phyloP scores from a whole-genome alignment of 1,140 invertebrate genomes.

The Drosophila miranda region DNA sequence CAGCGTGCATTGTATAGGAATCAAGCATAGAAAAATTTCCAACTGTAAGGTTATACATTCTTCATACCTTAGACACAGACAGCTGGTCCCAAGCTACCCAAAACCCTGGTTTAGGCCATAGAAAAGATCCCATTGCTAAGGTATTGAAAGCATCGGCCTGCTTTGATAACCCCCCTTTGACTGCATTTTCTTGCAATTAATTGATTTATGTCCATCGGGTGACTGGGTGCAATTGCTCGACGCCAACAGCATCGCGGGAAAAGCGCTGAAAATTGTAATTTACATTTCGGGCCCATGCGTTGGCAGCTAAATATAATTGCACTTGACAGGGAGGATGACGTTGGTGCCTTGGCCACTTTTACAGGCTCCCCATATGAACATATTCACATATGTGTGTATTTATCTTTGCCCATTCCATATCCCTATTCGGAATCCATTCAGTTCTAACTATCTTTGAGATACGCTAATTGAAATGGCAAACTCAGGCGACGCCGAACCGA shows the following conservation, averaged over 20 bases:
- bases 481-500: slow-evolving; percentile 11
- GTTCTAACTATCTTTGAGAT: slow-evolving; percentile 54
- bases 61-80: background rate
- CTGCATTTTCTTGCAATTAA: slow-evolving; percentile 35
- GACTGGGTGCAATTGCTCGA: slow-evolving; percentile 39
- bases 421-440: slow-evolving; percentile 12
- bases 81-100: too few species aligned
- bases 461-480: slow-evolving; percentile 67
- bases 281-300: slow-evolving; percentile 38
- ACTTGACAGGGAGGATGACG: slow-evolving; percentile 21
- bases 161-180: too few species aligned
- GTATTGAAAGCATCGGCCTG: too few species aligned
- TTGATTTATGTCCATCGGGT: slow-evolving; percentile 47
- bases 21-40: too few species aligned
- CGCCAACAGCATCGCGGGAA: background rate
- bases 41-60: background rate
- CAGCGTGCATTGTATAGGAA: too few species aligned
- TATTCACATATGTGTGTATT: too few species aligned
- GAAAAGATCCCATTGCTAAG: too few species aligned
- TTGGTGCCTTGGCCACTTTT: background rate
- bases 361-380: background rate
- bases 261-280: background rate
- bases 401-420: background rate
- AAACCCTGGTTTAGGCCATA: too few species aligned
- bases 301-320: slow-evolving; percentile 56